These are phyloP conservation scores for Tetragnatha montana DNA, from an alignment of 2,888 invertebrate species.

Conservation along the genomic window DNA sequence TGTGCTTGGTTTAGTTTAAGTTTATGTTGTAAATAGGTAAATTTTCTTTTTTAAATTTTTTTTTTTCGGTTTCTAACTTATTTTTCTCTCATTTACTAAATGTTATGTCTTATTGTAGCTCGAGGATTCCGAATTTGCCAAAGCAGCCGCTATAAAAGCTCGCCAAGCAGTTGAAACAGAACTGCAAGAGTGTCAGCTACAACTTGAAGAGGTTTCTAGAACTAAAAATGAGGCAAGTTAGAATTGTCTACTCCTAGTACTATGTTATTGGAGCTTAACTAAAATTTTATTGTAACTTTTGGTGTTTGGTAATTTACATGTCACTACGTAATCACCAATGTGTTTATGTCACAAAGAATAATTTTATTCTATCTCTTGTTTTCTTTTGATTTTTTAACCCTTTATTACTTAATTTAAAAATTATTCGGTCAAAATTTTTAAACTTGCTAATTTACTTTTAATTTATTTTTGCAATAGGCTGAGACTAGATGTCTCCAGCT, in stretches of 20 bases:
- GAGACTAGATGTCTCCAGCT: slow-evolving; percentile 85
- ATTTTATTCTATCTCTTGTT: not conserved
- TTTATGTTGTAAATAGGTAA: not conserved
- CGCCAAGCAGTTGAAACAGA: slow-evolving; percentile 91
- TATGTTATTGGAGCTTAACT: not conserved
- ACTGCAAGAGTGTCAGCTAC: slow-evolving; percentile 86
- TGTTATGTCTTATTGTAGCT: slow-evolving; percentile 78
- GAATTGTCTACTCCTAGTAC: too few relatives aligned
- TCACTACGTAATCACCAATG: not conserved
- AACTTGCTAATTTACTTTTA: not conserved
- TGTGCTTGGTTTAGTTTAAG: not conserved
- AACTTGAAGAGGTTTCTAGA: slow-evolving; percentile 87
- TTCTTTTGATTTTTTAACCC: not conserved
- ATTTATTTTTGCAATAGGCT: slow-evolving; percentile 75
- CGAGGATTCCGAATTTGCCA: slow-evolving; percentile 92
- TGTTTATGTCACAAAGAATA: not conserved
- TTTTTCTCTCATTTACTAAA: not conserved
- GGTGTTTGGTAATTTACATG: not conserved
- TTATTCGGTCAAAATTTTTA: too few relatives aligned
- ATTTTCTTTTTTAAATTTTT: not conserved
- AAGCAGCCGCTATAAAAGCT: slow-evolving; percentile 89
- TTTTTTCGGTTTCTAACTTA: not conserved
- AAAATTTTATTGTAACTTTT: not conserved
- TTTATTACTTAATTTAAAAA: not conserved
- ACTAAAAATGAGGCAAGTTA: slow-evolving; percentile 82